Conservation (phyloP, 2,888 invertebrate genomes). For the Hypolimnas misippus region DNA sequence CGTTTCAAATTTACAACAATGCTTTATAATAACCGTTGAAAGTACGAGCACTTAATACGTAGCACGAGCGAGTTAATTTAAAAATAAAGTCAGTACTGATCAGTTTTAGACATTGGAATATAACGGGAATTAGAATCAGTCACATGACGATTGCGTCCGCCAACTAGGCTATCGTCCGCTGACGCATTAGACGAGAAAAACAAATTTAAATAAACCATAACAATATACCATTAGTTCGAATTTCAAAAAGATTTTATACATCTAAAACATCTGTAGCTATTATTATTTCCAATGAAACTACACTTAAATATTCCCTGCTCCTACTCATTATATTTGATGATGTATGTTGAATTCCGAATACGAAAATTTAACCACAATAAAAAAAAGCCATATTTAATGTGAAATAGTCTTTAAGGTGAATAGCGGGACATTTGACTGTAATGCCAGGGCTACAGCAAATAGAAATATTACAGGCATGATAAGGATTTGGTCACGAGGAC, state of each 20-base stretch:
- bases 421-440: neutral
- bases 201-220: slow-evolving; percentile 73
- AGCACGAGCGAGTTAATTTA: slow-evolving; percentile 33
- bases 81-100: slow-evolving; percentile 44
- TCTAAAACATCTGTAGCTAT: slow-evolving; percentile 51
- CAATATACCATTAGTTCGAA: slow-evolving; percentile 61
- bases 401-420: neutral
- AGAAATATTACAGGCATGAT: slow-evolving; percentile 19
- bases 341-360: slow-evolving; percentile 43
- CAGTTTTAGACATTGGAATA: slow-evolving; percentile 64
- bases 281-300: slow-evolving; percentile 66
- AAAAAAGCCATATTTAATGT: neutral
- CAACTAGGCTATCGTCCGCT: slow-evolving; percentile 63
- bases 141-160: slow-evolving; percentile 66
- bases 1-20: slow-evolving; percentile 28
- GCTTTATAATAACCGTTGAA: slow-evolving; percentile 22
- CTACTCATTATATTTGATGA: no score
- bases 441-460: slow-evolving; percentile 14
- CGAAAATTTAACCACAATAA: neutral
- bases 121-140: slow-evolving; percentile 58
- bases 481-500: slow-evolving; percentile 49
- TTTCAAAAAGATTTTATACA: slow-evolving; percentile 60
- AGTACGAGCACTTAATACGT: slow-evolving; percentile 12
- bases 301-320: no score
- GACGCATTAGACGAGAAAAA: slow-evolving; percentile 65